Evolutionary conservation across 2,797 vertebrate genomes (phyloP).

Genomic region (Aldrovandia affinis): DNA sequence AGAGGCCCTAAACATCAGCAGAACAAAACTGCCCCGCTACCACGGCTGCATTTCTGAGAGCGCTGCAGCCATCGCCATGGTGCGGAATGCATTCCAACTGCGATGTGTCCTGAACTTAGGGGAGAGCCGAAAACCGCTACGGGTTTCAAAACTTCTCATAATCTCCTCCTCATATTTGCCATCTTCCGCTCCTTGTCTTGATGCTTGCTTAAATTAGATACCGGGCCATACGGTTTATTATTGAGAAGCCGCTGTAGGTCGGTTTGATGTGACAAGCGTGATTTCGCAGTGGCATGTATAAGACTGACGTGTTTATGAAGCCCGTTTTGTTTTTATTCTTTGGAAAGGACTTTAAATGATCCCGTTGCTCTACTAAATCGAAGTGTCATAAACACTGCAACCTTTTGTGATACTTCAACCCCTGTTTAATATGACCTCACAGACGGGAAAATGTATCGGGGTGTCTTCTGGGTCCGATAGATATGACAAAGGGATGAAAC

Average conservation of each 20-base stretch:
- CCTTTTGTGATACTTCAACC: background rate
- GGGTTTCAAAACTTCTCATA: slow-evolving; percentile 13
- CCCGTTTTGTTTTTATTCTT: background rate
- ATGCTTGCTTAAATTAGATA: background rate
- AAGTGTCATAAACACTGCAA: too few species aligned
- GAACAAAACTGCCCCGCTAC: slow-evolving; percentile 45
- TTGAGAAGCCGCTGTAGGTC: background rate
- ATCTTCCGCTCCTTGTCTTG: background rate
- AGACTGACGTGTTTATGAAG: background rate
- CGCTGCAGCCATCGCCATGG: slow-evolving; percentile 50
- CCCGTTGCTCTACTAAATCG: background rate
- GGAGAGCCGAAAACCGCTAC: background rate
- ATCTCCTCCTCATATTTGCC: background rate
- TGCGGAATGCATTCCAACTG: background rate
- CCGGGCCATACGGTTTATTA: background rate
- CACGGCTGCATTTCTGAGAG: slow-evolving; percentile 43
- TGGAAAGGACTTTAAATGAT: background rate
- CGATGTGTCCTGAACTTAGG: slow-evolving; percentile 37
- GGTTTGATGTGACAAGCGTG: background rate
- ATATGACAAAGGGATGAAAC: background rate
- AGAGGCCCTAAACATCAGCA: slow-evolving; percentile 41
- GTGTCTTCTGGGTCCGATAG: background rate
- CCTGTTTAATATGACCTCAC: background rate
- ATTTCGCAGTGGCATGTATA: background rate
- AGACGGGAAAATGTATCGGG: background rate